Evolutionary conservation across 2,888 invertebrate species (phyloP), one percentile per base, ranked within the genome.

Genomic region (Erynnis tages): DNA sequence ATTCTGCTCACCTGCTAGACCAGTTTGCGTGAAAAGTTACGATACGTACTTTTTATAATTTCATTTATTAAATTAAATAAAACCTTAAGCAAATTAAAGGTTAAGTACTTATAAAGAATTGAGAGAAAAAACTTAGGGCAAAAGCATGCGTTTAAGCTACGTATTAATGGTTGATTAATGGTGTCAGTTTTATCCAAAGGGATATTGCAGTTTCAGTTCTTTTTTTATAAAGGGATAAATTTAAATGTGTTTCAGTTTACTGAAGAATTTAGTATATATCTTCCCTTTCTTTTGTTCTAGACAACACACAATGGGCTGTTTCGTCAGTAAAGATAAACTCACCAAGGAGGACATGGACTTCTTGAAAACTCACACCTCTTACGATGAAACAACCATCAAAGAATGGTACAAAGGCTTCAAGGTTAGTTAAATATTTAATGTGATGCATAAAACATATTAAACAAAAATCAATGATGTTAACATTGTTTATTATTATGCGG

Each of bases 331-430:
- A 91, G 97, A 97, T 90, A 97, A 97, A 84, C 91, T 98, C 73
- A 97, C 97, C 77, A 98, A 98, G 89, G 99, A 99, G 89, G 99
- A 99, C 81, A 95, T 99, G 95, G 98, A 98, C 79, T 99, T 99
- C 91, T 93, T 99, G 67, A 98, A 98, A 90, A 94, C 96, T 63
- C 98, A 99, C 90, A 99, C 99, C 57, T 94, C 98, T 66, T 99
- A 99, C 86, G 98, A 98, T 72, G 99, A 99, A 88, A 96, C 96
- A 67, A 98, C 99, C 74, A 99, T 99, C 87, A 98, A 98, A 87
- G 98, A 99, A 90, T 99, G 99, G 99, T 99, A 99, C 91, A 98
- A 98, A 91, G 99, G 99, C 63, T 99, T 99, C 84, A 98, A 98
- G 96, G 98, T 98, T 91, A 41, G 38, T 54, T 16, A 35, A n/a